phyloP scores from a whole-genome alignment of 2,888 invertebrate genomes.

The Cerceris rybyensis region DNA sequence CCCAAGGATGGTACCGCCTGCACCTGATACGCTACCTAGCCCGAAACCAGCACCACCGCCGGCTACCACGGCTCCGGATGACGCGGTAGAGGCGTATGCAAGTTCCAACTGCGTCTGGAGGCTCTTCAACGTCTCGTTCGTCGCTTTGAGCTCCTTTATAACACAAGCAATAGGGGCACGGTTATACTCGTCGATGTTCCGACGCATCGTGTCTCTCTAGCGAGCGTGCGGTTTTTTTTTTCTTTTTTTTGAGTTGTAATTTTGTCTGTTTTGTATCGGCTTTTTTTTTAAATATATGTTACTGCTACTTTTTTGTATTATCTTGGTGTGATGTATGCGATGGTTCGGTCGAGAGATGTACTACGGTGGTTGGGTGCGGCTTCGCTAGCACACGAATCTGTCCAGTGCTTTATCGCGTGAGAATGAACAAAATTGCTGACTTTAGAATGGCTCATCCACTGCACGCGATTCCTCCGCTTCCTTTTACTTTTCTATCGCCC shows the following conservation, averaged over 20 bases:
- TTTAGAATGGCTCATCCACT: background rate
- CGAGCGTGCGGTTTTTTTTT: constrained; percentile 51
- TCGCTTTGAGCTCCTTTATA: constrained; percentile 90
- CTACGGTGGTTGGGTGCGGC: constrained; percentile 57
- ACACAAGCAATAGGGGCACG: constrained; percentile 79
- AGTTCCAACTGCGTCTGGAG: constrained; percentile 91
- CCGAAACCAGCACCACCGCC: constrained; percentile 67
- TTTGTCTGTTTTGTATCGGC: constrained; percentile 18
- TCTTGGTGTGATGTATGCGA: constrained; percentile 61
- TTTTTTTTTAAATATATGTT: constrained; percentile 14
- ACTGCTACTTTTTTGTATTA: constrained; percentile 36
- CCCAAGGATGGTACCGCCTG: constrained; percentile 72
- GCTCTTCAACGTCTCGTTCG: constrained; percentile 92
- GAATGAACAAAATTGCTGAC: background rate
- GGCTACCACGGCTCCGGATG: constrained; percentile 77
- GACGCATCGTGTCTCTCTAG: constrained; percentile 47
- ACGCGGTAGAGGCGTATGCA: constrained; percentile 85
- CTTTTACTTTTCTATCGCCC: background rate
- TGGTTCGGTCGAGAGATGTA: constrained; percentile 60
- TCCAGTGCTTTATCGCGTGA: constrained; percentile 29
- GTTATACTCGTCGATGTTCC: constrained; percentile 61
- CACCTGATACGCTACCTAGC: constrained; percentile 69
- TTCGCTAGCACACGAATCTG: constrained; percentile 64
- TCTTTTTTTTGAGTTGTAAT: constrained; percentile 11
- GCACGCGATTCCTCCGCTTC: constrained; percentile 13